Evolutionary conservation across 2,888 invertebrate genomes (phyloP).

Genomic region (Drosophila merina): DNA sequence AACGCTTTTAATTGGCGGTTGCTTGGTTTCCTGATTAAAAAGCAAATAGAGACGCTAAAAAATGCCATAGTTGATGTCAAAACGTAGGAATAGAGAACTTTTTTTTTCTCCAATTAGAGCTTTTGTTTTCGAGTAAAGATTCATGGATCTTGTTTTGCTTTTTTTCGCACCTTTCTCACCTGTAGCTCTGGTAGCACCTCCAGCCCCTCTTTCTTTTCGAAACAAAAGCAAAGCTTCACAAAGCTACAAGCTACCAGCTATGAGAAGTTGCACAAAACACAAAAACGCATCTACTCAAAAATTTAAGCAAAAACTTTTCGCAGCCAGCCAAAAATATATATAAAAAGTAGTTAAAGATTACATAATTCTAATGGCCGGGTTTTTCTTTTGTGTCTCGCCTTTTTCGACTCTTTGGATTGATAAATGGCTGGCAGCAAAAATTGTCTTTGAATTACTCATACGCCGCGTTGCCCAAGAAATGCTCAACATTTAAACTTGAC

Average conservation of each 20-base stretch:
- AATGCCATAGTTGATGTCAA: neutral
- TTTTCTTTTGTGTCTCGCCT: slow-evolving; percentile 19
- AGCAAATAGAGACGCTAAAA: slow-evolving; percentile 1
- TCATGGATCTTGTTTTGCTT: slow-evolving; percentile 31
- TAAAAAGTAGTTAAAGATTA: slow-evolving; percentile 41
- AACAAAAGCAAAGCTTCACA: neutral
- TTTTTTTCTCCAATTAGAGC: neutral
- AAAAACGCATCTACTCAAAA: slow-evolving; percentile 2
- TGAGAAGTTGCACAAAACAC: neutral
- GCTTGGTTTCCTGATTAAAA: slow-evolving; percentile 38
- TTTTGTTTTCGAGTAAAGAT: neutral
- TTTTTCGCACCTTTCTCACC: slow-evolving; percentile 43
- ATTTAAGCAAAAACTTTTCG: neutral
- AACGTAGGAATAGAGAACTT: no score
- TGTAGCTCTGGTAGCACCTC: no score
- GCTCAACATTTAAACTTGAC: slow-evolving; percentile 68
- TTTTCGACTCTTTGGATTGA: slow-evolving; percentile 1
- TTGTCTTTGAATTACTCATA: slow-evolving; percentile 63
- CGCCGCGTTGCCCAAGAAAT: slow-evolving; percentile 61
- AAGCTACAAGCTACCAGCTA: neutral
- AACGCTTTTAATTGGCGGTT: slow-evolving; percentile 31
- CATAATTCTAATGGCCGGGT: slow-evolving; percentile 61
- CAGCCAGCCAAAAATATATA: slow-evolving; percentile 26
- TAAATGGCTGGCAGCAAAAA: slow-evolving; percentile 49
- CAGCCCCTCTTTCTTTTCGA: neutral